These are phyloP conservation scores for Acridotheres tristis DNA, from an alignment of 2,797 vertebrate genomes.

Conservation along the genomic window DNA sequence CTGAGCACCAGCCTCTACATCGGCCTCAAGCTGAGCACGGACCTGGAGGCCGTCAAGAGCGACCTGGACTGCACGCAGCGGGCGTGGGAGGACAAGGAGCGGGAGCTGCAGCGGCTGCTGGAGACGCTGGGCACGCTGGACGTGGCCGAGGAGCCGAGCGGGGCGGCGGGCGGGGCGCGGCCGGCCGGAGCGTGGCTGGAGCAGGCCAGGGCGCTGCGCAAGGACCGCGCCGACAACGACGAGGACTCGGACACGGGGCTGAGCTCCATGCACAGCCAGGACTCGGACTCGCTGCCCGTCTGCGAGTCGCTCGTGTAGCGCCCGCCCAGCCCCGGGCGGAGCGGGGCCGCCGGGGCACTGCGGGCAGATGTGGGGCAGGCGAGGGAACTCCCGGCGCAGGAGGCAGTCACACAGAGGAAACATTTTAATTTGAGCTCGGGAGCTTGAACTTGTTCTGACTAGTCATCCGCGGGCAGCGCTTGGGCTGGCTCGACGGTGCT, in stretches of 20 bases:
- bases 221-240: slow-evolving; percentile 83
- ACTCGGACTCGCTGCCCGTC: slow-evolving; percentile 90
- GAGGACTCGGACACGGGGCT: slow-evolving; percentile 97
- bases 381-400: background rate
- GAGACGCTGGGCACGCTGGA: slow-evolving; percentile 82
- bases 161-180: background rate
- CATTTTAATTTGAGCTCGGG: slow-evolving; percentile 56
- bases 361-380: background rate
- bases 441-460: slow-evolving; percentile 64
- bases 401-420: slow-evolving; percentile 56
- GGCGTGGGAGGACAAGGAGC: slow-evolving; percentile 85
- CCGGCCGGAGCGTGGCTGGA: background rate
- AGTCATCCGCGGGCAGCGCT: slow-evolving; percentile 50
- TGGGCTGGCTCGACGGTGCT: slow-evolving; percentile 38
- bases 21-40: slow-evolving; percentile 86
- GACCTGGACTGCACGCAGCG: slow-evolving; percentile 87
- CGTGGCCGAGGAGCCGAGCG: slow-evolving; percentile 25
- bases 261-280: slow-evolving; percentile 98
- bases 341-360: background rate
- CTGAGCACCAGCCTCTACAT: slow-evolving; percentile 87
- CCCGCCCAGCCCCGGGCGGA: background rate
- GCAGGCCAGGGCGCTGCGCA: slow-evolving; percentile 63
- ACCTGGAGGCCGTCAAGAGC: slow-evolving; percentile 83
- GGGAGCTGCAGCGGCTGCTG: slow-evolving; percentile 85
- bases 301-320: slow-evolving; percentile 92